Conservation (phyloP, 2,797 vertebrate genomes). For the Masticophis lateralis region DNA sequence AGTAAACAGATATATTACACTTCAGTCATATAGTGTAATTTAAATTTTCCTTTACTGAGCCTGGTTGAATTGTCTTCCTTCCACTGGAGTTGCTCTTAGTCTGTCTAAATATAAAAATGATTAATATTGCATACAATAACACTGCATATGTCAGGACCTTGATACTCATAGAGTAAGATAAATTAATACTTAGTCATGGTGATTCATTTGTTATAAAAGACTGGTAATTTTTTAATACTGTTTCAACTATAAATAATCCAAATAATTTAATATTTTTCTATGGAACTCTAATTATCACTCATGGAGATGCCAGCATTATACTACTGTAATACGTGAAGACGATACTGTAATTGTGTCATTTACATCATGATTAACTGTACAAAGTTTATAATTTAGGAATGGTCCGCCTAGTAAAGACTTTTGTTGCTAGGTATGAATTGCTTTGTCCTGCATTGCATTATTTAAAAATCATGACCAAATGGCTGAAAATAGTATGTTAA, state of each 20-base stretch:
- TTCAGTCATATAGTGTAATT: neutral
- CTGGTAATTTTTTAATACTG: slow-evolving; percentile 1
- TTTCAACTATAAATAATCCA: neutral
- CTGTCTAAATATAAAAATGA: neutral
- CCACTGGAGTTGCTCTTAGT: neutral
- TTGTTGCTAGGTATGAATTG: neutral
- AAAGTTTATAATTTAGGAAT: neutral
- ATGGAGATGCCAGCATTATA: neutral
- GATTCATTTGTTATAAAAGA: neutral
- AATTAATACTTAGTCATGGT: neutral
- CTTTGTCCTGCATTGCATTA: neutral
- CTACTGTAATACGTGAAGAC: neutral
- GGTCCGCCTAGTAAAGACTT: neutral
- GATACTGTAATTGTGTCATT: neutral
- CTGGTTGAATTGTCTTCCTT: neutral
- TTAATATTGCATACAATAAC: neutral
- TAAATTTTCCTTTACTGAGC: neutral
- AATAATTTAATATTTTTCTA: neutral
- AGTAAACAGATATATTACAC: neutral
- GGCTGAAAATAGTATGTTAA: neutral
- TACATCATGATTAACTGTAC: neutral
- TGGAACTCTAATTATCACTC: neutral
- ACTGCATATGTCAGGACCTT: neutral
- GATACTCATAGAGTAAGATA: slow-evolving; percentile 20
- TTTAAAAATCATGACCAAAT: neutral